Percentiles rank a stretch among this genome's conserved stretches.
Conservation (phyloP, 2,113 vertebrate species). For the Tretioscincus oriximinensis region DNA sequence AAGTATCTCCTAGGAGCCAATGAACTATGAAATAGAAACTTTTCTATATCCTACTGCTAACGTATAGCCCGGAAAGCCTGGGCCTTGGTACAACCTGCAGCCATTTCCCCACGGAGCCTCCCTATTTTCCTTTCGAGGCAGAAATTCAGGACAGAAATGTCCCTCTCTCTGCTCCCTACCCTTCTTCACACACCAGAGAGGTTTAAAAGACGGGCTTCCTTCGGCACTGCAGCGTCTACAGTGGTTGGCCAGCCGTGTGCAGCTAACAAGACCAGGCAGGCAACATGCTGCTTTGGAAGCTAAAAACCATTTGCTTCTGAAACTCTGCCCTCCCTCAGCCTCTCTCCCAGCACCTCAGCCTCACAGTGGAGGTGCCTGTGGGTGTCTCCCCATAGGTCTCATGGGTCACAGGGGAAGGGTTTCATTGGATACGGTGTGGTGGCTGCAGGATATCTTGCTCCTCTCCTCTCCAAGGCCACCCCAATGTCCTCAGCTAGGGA, state of each 20-base stretch:
- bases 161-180: accelerated
- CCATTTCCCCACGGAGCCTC: background rate
- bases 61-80: background rate
- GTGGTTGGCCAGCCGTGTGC: background rate
- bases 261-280: no score
- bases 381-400: no score
- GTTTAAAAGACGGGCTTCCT: background rate
- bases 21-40: background rate
- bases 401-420: no score
- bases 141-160: accelerated
- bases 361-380: background rate
- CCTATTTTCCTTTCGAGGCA: accelerated
- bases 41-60: background rate
- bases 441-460: no score
- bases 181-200: accelerated
- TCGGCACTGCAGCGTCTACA: background rate
- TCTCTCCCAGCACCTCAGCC: background rate
- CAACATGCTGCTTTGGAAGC: background rate
- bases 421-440: no score
- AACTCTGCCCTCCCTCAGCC: background rate
- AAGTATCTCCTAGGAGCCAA: background rate
- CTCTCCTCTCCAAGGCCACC: no score
- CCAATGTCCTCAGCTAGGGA: no score
- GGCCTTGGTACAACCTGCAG: accelerated
- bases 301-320: background rate